Percentiles rank a stretch among this genome's conserved stretches.
phyloP scores from a whole-genome alignment of 2,888 invertebrate genomes.

The Oxytorus armatus region DNA sequence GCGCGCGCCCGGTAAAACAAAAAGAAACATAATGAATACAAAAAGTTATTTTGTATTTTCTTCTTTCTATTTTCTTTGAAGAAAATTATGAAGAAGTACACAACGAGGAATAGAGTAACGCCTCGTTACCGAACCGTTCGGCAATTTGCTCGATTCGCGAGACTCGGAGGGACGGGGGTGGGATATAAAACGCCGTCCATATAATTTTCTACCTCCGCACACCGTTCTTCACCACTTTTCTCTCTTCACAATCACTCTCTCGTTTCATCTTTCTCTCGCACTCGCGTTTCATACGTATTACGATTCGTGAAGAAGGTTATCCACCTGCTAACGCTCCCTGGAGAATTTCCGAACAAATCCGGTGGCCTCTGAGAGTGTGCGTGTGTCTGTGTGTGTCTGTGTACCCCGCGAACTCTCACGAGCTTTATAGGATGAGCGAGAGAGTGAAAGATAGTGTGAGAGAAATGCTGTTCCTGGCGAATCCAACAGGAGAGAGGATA shows the following conservation, averaged over 20 bases:
- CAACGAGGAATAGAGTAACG: conserved; percentile 48
- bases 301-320: conserved; percentile 36
- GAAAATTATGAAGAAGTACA: conserved; percentile 34
- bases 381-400: not conserved
- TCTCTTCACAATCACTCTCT: conserved; percentile 22
- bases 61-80: too few relatives aligned
- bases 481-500: conserved; percentile 39
- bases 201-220: conserved; percentile 58
- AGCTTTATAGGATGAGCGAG: conserved; percentile 11
- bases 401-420: conserved; percentile 20
- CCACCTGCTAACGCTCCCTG: conserved; percentile 58
- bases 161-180: conserved; percentile 35
- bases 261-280: not conserved
- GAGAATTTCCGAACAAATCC: conserved; percentile 55
- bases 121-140: conserved; percentile 61
- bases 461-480: conserved; percentile 16
- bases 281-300: not conserved
- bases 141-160: conserved; percentile 54
- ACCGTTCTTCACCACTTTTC: conserved; percentile 25
- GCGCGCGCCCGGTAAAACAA: too few relatives aligned
- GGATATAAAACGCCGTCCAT: conserved; percentile 57
- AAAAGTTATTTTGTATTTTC: too few relatives aligned
- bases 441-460: conserved; percentile 1
- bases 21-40: conserved; percentile 36
- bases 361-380: conserved; percentile 18